phyloP scores from a whole-genome alignment of 2,888 invertebrate genomes.

The Drosophila affinis region DNA sequence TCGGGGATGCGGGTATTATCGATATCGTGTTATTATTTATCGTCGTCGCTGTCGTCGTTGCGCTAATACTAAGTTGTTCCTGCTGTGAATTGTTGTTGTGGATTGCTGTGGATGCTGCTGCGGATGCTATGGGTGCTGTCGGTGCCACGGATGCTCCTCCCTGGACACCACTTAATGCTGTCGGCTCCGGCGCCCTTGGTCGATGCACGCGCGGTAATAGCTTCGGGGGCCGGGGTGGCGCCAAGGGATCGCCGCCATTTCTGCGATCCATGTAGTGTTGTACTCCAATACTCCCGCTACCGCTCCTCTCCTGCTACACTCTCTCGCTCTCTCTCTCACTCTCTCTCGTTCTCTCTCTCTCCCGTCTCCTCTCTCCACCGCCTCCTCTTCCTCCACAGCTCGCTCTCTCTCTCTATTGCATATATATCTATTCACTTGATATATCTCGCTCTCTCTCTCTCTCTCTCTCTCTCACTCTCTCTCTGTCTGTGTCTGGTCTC shows the following conservation, averaged over 20 bases:
- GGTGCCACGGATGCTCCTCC: slow-evolving; percentile 54
- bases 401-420: slow-evolving; percentile 6
- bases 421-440: neutral
- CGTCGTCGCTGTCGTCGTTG: slow-evolving; percentile 49
- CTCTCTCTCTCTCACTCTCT: slow-evolving; percentile 4
- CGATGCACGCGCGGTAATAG: slow-evolving; percentile 89
- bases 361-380: slow-evolving; percentile 19
- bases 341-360: slow-evolving; percentile 5
- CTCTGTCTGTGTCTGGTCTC: slow-evolving; percentile 39
- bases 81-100: slow-evolving; percentile 56
- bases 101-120: slow-evolving; percentile 30
- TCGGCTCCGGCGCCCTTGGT: slow-evolving; percentile 86
- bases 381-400: slow-evolving; percentile 30
- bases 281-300: slow-evolving; percentile 60
- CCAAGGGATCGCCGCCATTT: slow-evolving; percentile 90
- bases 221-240: slow-evolving; percentile 90
- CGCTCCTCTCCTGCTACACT: slow-evolving; percentile 30
- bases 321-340: slow-evolving; percentile 1
- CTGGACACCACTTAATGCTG: slow-evolving; percentile 75
- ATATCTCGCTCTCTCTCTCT: slow-evolving; percentile 7
- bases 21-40: slow-evolving; percentile 65
- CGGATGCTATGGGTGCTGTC: slow-evolving; percentile 22
- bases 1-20: slow-evolving; percentile 57
- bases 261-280: slow-evolving; percentile 88
- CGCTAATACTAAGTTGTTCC: slow-evolving; percentile 69